Percentiles rank a stretch among this genome's conserved stretches.
These are phyloP conservation scores for Girardia tigrina DNA, from an alignment of 2,888 invertebrate species.

Conservation along the genomic window DNA sequence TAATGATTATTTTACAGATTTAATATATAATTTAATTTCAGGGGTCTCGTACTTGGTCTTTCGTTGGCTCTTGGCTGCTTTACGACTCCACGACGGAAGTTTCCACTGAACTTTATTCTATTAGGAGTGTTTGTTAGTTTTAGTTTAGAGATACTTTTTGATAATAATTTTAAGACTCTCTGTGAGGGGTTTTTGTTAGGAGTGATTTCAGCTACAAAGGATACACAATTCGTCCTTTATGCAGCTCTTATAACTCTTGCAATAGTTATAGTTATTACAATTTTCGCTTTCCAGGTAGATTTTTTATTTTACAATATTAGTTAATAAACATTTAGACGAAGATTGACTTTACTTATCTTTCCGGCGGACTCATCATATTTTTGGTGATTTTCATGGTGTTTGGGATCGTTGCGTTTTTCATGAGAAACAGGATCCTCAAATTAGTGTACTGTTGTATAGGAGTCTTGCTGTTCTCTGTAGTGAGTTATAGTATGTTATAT, in stretches of 20 bases:
- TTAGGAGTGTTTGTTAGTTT: constrained; percentile 61
- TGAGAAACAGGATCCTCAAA: constrained; percentile 50
- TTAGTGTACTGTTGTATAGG: constrained; percentile 67
- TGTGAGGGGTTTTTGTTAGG: constrained; percentile 61
- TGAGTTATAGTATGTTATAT: too few species aligned
- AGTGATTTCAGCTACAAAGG: constrained; percentile 46
- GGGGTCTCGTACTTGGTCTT: constrained; percentile 59
- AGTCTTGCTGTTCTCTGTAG: constrained; percentile 69
- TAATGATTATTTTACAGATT: too few species aligned
- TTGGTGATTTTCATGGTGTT: constrained; percentile 64
- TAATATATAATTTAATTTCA: too few species aligned
- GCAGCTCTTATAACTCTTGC: constrained; percentile 75
- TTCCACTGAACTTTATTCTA: constrained; percentile 75
- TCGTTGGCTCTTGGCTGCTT: constrained; percentile 76
- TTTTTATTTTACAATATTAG: too few species aligned
- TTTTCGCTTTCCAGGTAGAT: constrained; percentile 70
- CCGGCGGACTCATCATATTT: constrained; percentile 64
- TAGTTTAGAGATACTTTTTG: too few species aligned
- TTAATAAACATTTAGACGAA: constrained; percentile 38
- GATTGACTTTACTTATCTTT: constrained; percentile 54
- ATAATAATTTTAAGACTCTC: constrained; percentile 44
- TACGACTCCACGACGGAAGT: constrained; percentile 64
- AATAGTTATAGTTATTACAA: constrained; percentile 67
- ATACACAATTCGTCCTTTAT: constrained; percentile 60
- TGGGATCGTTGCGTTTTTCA: constrained; percentile 61